A percentile compares a stretch with the other conserved stretches of the same genome.
Evolutionary conservation across 2,888 invertebrate genomes (phyloP).

Genomic region (Muscina levida): DNA sequence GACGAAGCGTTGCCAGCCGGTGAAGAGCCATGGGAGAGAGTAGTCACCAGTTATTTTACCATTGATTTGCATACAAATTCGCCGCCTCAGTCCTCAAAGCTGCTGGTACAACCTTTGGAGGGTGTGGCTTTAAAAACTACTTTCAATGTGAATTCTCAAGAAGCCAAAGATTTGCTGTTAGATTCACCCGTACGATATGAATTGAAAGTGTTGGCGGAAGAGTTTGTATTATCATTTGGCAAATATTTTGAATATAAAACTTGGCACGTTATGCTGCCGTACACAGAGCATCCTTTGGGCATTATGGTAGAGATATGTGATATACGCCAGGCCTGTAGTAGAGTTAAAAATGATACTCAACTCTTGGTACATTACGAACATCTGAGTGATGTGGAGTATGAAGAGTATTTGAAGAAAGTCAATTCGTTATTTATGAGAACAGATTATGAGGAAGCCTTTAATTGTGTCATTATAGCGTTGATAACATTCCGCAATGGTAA

Average conservation of each 20-base stretch:
- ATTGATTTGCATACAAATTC: slow-evolving; percentile 64
- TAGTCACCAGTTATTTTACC: slow-evolving; percentile 60
- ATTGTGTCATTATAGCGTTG: slow-evolving; percentile 45
- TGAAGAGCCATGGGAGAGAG: slow-evolving; percentile 55
- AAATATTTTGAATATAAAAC: slow-evolving; percentile 65
- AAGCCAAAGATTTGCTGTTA: slow-evolving; percentile 63
- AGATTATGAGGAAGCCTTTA: slow-evolving; percentile 55
- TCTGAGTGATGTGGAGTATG: slow-evolving; percentile 45
- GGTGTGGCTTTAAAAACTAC: slow-evolving; percentile 59
- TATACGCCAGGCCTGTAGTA: slow-evolving; percentile 63
- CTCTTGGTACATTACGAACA: slow-evolving; percentile 46
- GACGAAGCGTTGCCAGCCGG: not conserved
- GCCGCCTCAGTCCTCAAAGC: slow-evolving; percentile 52
- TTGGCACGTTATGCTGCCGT: slow-evolving; percentile 60
- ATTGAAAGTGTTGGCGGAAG: slow-evolving; percentile 48
- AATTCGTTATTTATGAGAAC: slow-evolving; percentile 53
- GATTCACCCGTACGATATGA: slow-evolving; percentile 65
- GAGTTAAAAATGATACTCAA: slow-evolving; percentile 42
- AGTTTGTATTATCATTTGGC: slow-evolving; percentile 55
- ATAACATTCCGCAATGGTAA: slow-evolving; percentile 43
- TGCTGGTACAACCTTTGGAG: slow-evolving; percentile 46
- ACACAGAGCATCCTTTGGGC: slow-evolving; percentile 27
- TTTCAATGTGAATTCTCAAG: slow-evolving; percentile 59
- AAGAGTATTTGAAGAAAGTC: slow-evolving; percentile 40
- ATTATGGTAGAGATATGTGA: slow-evolving; percentile 62